These are phyloP conservation scores for Polyodon spathula DNA, from an alignment of 2,113 vertebrate genomes.

Conservation along the genomic window DNA sequence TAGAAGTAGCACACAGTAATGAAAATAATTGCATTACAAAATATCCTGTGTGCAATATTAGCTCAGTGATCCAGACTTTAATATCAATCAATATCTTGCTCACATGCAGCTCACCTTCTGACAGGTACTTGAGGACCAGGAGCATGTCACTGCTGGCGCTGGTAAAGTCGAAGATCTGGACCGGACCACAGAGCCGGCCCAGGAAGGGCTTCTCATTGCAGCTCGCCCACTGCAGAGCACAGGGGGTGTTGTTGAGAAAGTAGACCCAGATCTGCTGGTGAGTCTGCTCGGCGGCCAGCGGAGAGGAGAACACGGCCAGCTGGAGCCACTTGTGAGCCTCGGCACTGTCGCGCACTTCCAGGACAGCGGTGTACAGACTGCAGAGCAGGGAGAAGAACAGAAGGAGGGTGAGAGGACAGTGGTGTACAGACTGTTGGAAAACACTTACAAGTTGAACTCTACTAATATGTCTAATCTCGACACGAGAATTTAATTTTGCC, in stretches of 20 bases:
- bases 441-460: too few species aligned
- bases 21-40: too few species aligned
- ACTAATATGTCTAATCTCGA: too few species aligned
- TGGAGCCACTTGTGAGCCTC: constrained; percentile 36
- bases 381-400: not conserved
- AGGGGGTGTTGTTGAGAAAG: constrained; percentile 44
- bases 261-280: constrained; percentile 36
- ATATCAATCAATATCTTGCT: not conserved
- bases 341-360: not conserved
- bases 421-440: too few species aligned
- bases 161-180: constrained; percentile 39
- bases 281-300: constrained; percentile 26
- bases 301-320: constrained; percentile 33
- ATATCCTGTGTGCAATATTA: too few species aligned
- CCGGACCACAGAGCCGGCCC: constrained; percentile 31
- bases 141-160: constrained; percentile 32
- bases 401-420: too few species aligned
- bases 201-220: constrained; percentile 33
- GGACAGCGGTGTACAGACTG: constrained; percentile 39
- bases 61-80: not conserved
- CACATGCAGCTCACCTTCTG: constrained; percentile 31
- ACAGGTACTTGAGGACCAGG: constrained; percentile 40
- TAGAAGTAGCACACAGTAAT: too few species aligned
- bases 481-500: too few species aligned
- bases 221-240: constrained; percentile 36